phyloP scores from a whole-genome alignment of 2,888 invertebrate genomes.

The Diaphora mendica region DNA sequence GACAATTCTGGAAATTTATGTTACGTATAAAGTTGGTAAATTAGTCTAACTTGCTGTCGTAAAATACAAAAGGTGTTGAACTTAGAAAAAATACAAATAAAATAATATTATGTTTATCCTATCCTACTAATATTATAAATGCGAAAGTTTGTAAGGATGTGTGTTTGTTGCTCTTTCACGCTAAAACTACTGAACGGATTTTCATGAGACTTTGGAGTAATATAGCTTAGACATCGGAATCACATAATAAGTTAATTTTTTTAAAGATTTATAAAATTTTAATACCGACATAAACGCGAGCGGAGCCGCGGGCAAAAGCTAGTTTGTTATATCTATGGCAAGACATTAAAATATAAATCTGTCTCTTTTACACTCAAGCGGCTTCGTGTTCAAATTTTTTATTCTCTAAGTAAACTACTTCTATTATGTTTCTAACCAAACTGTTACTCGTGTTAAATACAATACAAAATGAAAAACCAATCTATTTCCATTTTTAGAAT shows the following conservation, averaged over 20 bases:
- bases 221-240: no score
- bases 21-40: constrained; percentile 48
- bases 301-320: no score
- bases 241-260: no score
- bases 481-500: not conserved
- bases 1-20: constrained; percentile 70
- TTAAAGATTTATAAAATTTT: no score
- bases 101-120: not conserved
- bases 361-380: constrained; percentile 41
- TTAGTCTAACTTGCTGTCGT: constrained; percentile 8
- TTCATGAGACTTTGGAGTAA: no score
- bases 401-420: no score
- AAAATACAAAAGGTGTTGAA: not conserved
- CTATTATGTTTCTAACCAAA: not conserved
- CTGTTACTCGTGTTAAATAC: no score
- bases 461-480: not conserved
- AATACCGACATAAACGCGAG: no score
- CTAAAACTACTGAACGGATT: no score
- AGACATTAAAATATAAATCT: not conserved
- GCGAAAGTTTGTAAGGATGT: no score
- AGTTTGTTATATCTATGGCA: not conserved
- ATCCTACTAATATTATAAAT: no score
- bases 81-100: not conserved
- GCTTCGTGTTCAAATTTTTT: not conserved
- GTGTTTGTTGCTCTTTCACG: no score